Percentiles rank a stretch among this genome's conserved stretches.
Conservation (phyloP, 2,888 invertebrate species). For the Aphrophora alni region DNA sequence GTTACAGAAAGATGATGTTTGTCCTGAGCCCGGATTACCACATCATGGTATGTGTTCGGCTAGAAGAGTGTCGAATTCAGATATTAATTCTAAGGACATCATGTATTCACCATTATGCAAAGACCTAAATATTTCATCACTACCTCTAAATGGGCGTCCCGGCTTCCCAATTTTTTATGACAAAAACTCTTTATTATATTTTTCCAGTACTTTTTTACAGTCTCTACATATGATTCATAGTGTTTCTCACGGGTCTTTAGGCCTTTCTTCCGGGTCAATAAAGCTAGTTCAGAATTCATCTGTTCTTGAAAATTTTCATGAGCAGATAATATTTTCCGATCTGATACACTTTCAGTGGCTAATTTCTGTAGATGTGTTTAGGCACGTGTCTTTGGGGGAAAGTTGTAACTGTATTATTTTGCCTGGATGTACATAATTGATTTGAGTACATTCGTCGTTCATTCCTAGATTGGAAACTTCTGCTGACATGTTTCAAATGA, state of each 20-base stretch:
- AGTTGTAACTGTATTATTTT: too few relatives aligned
- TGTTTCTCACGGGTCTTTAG: background rate
- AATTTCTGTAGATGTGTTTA: too few relatives aligned
- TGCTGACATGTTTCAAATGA: too few relatives aligned
- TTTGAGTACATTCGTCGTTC: too few relatives aligned
- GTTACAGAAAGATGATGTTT: background rate
- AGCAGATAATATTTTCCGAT: too few relatives aligned
- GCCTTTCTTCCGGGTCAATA: slow-evolving; percentile 8
- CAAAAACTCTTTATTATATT: slow-evolving; percentile 4
- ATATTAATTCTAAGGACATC: slow-evolving; percentile 13
- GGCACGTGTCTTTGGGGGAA: too few relatives aligned
- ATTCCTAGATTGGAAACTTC: too few relatives aligned
- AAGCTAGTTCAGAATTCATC: background rate
- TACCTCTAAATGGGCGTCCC: slow-evolving; percentile 6
- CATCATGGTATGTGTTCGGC: background rate
- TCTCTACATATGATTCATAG: background rate
- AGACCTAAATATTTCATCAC: slow-evolving; percentile 6
- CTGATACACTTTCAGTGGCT: too few relatives aligned
- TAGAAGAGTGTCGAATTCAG: background rate
- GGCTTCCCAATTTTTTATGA: background rate
- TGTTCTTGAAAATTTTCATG: slow-evolving; percentile 6
- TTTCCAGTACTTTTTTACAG: too few relatives aligned
- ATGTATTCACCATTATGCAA: slow-evolving; percentile 1
- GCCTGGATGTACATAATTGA: too few relatives aligned
- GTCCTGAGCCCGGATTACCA: slow-evolving; percentile 12